Base-by-base conservation (phyloP, 2,888 invertebrate genomes). In the Agrotis segetum region DNA sequence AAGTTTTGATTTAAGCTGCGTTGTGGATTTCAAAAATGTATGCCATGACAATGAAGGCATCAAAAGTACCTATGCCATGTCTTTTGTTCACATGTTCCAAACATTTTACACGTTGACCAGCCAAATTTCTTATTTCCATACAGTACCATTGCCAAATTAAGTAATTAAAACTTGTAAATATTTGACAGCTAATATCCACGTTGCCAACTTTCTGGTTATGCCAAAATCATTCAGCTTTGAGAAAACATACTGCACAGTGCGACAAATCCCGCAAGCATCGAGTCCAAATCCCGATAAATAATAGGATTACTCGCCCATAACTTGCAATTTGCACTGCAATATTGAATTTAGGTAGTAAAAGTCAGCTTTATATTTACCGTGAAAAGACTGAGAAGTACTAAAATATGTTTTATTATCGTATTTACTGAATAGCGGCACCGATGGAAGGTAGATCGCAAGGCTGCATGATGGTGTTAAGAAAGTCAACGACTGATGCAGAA, bases 261-360 rank as follows among this genome's bases (percentile, higher is more conserved):
- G 14, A 47, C 59, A 19, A 9, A 14, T 59, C 24, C 66, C 53
- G 53, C 13, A 67, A 67, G 13, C 52, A 73, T 29, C 1, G 59
- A 29, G 16, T 47, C 24, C 5, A 29, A 72, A 44, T 72, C 47
- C 40, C 13, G 44, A 62, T 73, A 73, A 72, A 67, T 74, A 67
- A 55, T 24, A 44, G 40, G 67, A 64, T 60, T 73, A 67, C 46
- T 49, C 16, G 11, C 5, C 21, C 44, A 60, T 74, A 73, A 74
- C 52, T 74, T 62, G 62, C 62, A 74, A 74, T 74, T 74, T 74
- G 59, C 63, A 21, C 47, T 11, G 49, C 24, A 67, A 67, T 61
- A 74, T 74, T 56, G 49, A 47, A 61, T 67, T 44, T 49, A 46
- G 49, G 21, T n/a, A 58, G 19, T 74, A 58, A 62, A 68, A 67